Base-by-base conservation (phyloP, 1,140 invertebrate species). In the Leptopilina boulardi region DNA sequence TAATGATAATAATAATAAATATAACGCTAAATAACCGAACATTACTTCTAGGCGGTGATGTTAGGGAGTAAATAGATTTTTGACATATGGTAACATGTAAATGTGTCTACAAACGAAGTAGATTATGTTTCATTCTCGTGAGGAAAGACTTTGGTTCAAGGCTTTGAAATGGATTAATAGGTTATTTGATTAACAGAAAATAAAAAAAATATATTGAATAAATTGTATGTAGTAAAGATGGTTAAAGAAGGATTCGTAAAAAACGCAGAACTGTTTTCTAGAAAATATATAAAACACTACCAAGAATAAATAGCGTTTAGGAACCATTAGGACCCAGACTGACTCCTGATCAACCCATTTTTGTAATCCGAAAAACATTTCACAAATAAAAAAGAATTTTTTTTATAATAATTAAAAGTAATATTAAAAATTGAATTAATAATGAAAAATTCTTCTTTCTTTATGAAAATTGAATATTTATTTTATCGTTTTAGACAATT, bases 51-150 rank as follows among this genome's bases (percentile, higher is more conserved):
- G 88, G 81, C 80, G 87, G 89, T 88, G 86, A 85, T 83, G 74
- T 86, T 90, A 91, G 89, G 90, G 90, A 91, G 90, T 86, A 91
- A 87, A 90, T 91, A 91, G 90, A 91, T 90, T 79, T n/a, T 23
- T 30, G 41, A 71, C 34, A 71, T n/a, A n/a, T 41, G 70, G 70
- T 42, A 19, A 71, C 19, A 19, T 42, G 41, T 71, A 42, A 70
- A 30, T 30, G 34, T 71, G n/a, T 71, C 41, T 42, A 42, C 19
- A 44, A n/a, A 26, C 21, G 21, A 71, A n/a, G 26, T 71, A 71
- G 70, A 71, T 42, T 42, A 71, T 71, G 18, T 71, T 71, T 44
- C 41, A 41, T 42, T 23, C 70, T 41, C 34, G 70, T 44, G 9
- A 21, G 19, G 19, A 42, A 71, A 42, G 8, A 42, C n/a, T 42